Conservation (phyloP, 2,797 vertebrate genomes). For the Neoniphon sammara region DNA sequence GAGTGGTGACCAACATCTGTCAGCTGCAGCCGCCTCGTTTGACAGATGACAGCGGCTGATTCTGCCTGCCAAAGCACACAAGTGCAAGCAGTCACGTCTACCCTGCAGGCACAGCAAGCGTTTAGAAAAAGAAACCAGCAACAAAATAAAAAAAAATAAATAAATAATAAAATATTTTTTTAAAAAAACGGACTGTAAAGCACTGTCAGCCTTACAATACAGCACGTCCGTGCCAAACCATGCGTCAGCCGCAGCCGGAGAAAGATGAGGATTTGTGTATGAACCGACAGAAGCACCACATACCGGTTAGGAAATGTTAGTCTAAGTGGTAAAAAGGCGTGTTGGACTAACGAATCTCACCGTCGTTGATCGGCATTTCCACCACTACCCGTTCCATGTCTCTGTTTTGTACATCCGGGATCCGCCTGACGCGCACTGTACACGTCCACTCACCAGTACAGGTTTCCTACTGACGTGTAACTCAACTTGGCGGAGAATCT, state of each 20-base stretch:
- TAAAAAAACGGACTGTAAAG: neutral
- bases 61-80: conserved; percentile 16
- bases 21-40: conserved; percentile 26
- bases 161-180: too few relatives aligned
- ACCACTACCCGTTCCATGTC: conserved; percentile 83
- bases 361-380: conserved; percentile 80
- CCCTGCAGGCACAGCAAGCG: conserved; percentile 23
- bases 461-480: conserved; percentile 83
- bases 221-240: conserved; percentile 13
- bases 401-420: conserved; percentile 75
- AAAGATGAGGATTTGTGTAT: conserved; percentile 44
- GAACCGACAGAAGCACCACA: conserved; percentile 20
- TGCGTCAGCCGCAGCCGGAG: conserved; percentile 41
- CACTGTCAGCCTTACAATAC: conserved; percentile 10
- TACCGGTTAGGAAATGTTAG: conserved; percentile 21
- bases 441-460: conserved; percentile 85
- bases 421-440: conserved; percentile 79
- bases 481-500: conserved; percentile 77
- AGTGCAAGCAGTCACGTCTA: conserved; percentile 18
- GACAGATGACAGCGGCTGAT: conserved; percentile 25
- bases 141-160: neutral
- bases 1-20: conserved; percentile 9
- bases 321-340: conserved; percentile 23
- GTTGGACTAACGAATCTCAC: conserved; percentile 72
- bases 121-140: neutral